Base-by-base conservation (phyloP, 2,113 vertebrate species). In the Ciconia stormi region DNA sequence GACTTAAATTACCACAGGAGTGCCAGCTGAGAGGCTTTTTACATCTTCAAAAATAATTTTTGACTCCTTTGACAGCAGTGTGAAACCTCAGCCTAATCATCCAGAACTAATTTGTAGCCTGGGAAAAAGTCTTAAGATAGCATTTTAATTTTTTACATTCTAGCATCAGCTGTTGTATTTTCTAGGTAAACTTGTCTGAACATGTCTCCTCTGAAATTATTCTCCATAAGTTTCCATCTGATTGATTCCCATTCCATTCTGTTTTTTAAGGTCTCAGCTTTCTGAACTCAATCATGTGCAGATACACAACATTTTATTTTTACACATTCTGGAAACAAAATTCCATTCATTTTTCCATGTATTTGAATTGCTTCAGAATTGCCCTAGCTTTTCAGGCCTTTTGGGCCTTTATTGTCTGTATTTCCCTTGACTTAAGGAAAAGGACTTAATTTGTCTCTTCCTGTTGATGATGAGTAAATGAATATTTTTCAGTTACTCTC, bases 31-130 rank as follows among this genome's bases (percentile, higher is more conserved):
- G 81, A 91, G 65, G 29, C 42, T 94, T 96, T 91, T 79, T 76
- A 44, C 10, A 27, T 76, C 29, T 87, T 79, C 52, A 85, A 1
- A 94, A 94, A 59, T 38, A 74, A 20, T 65, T 93, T 84, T 76
- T 93, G 3, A 76, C 69, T 95, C 23, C 26, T 91, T 91, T 87
- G 69, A 93, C 58, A 87, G 69, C 38, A 79, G 6, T 61, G 47
- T 87, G 49, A 85, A 89, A 84, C 73, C 27, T 84, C 44, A 78
- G 36, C 61, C 56, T 95, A 91, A 91, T 87, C 23, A 3, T 84
- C 65, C 84, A 56, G 87, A 95, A 89, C 81, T 91, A 90, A 94
- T 70, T 79, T 84, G 52, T 89, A 93, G 44, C n/a, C 87, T 87
- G 78, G 89, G 77, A 79, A 94, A 59, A 91, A 78, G 36, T 77